Percentiles rank a stretch among this genome's conserved stretches.
These are phyloP conservation scores for Saccostrea glomerata DNA, from an alignment of 1,140 invertebrate genomes.

Conservation along the genomic window DNA sequence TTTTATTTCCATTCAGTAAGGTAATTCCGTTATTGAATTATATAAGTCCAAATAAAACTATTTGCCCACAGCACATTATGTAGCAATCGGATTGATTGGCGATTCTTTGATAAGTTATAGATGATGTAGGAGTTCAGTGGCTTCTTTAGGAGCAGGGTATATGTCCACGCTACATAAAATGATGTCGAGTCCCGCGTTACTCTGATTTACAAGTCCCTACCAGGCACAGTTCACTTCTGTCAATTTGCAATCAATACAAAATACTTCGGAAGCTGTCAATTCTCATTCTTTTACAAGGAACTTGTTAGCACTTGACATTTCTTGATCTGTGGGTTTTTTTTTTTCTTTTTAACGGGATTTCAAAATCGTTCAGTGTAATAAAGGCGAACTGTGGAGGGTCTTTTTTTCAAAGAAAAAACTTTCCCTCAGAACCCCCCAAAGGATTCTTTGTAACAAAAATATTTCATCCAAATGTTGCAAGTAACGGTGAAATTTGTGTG, in stretches of 20 bases:
- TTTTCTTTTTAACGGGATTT: not conserved
- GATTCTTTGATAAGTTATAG: not conserved
- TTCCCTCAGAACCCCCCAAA: constrained; percentile 94
- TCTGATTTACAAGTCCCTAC: not conserved
- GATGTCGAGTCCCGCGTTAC: not conserved
- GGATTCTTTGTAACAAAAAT: constrained; percentile 98
- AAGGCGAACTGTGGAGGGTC: not conserved
- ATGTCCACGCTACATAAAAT: not conserved
- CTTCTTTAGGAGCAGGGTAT: constrained; percentile 17
- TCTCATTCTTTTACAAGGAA: constrained; percentile 28
- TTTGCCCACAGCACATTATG: not conserved
- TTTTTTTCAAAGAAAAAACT: constrained; percentile 86
- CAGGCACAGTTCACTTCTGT: constrained; percentile 11
- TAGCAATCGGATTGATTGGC: constrained; percentile 14
- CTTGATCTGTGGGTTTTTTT: not conserved
- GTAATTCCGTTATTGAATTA: constrained; percentile 28
- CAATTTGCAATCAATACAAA: constrained; percentile 22
- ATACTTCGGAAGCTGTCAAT: not conserved
- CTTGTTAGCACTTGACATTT: constrained; percentile 13
- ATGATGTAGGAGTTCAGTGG: constrained; percentile 16
- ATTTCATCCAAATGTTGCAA: constrained; percentile 97
- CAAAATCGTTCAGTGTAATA: not conserved
- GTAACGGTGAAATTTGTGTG: constrained; percentile 97
- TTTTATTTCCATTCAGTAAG: constrained; percentile 1
- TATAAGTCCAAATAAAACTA: not conserved